These are phyloP conservation scores for Penaeus vannamei DNA, from an alignment of 1,140 invertebrate genomes.

Conservation along the genomic window DNA sequence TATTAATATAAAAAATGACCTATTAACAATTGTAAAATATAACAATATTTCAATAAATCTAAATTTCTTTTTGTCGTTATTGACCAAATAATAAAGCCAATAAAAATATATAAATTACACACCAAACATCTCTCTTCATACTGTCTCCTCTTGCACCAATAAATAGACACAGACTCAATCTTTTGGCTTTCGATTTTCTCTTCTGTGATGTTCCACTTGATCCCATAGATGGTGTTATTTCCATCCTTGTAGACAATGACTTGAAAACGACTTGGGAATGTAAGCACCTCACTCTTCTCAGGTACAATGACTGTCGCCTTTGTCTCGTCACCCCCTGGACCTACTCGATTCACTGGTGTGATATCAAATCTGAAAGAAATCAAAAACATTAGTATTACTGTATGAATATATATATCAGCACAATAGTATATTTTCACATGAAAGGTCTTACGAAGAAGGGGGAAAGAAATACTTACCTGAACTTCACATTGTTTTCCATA, in stretches of 20 bases:
- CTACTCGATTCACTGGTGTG: conserved; percentile 31
- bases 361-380: conserved; percentile 40
- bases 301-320: conserved; percentile 40
- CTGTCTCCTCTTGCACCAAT: conserved; percentile 46
- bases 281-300: conserved; percentile 17
- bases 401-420: neutral
- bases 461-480: neutral
- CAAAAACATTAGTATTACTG: neutral
- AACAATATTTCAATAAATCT: too few species aligned
- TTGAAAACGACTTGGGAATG: conserved; percentile 16
- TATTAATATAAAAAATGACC: too few species aligned
- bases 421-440: too few species aligned
- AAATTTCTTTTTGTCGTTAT: too few species aligned
- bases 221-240: conserved; percentile 21
- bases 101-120: neutral
- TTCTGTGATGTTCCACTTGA: conserved; percentile 33
- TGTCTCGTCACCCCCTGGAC: neutral
- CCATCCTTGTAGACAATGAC: conserved; percentile 1
- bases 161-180: conserved; percentile 41
- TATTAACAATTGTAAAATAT: too few species aligned
- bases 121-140: conserved; percentile 49
- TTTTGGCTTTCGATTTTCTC: neutral
- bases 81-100: neutral
- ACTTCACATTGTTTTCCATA: conserved; percentile 30
- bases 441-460: too few species aligned